phyloP scores from a whole-genome alignment of 1,140 invertebrate genomes.

The Drosophila gunungcola region DNA sequence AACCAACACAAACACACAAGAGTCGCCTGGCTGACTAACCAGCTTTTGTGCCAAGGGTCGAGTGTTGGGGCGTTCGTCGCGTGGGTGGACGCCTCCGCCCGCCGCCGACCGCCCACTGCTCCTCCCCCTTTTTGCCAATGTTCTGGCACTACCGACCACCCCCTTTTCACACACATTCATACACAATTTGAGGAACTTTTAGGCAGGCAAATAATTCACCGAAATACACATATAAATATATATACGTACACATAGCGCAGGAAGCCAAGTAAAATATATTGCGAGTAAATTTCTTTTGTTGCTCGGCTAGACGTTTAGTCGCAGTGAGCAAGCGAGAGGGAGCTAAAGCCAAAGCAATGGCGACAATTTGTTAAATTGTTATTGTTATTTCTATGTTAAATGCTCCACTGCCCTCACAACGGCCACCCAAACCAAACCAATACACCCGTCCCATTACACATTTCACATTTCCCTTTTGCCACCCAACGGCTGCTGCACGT shows the following conservation, averaged over 20 bases:
- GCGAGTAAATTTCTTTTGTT: slow-evolving; percentile 78
- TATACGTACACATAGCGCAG: slow-evolving; percentile 44
- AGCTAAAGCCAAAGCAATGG: slow-evolving; percentile 40
- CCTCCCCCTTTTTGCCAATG: slow-evolving; percentile 31
- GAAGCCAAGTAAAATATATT: slow-evolving; percentile 80
- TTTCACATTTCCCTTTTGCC: not conserved
- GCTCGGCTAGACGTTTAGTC: slow-evolving; percentile 68
- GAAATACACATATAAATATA: slow-evolving; percentile 48
- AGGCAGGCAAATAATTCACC: slow-evolving; percentile 73
- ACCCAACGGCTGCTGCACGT: slow-evolving; percentile 66
- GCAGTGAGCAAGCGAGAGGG: slow-evolving; percentile 9
- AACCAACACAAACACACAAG: slow-evolving; percentile 41
- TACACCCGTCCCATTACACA: not conserved
- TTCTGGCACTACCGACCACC: slow-evolving; percentile 66
- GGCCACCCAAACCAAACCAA: slow-evolving; percentile 9
- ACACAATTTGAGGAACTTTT: slow-evolving; percentile 34
- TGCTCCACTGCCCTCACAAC: slow-evolving; percentile 75
- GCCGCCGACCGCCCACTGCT: not conserved
- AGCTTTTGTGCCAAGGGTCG: slow-evolving; percentile 80
- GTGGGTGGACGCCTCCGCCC: slow-evolving; percentile 61
- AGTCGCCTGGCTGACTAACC: slow-evolving; percentile 71
- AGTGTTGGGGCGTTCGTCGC: slow-evolving; percentile 67
- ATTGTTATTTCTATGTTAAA: slow-evolving; percentile 84
- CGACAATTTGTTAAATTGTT: slow-evolving; percentile 84
- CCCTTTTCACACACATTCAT: slow-evolving; percentile 12